Percentiles rank a stretch among this genome's conserved stretches.
phyloP scores from a whole-genome alignment of 2,888 invertebrate species.

The Scrobipalpa atriplicella region DNA sequence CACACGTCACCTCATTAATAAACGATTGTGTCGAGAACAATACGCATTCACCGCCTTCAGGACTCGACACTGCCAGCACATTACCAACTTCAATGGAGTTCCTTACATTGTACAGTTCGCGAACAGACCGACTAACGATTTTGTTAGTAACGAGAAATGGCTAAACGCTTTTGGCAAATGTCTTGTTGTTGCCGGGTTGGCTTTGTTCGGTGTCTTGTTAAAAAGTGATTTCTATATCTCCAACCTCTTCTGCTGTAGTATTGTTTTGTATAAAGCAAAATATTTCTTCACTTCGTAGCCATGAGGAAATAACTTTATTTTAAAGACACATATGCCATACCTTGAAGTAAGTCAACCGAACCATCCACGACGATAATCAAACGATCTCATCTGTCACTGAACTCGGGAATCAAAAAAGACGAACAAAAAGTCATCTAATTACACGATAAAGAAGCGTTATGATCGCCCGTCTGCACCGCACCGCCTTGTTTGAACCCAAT shows the following conservation, averaged over 20 bases:
- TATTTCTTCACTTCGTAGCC: not conserved
- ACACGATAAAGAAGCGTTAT: slow-evolving; percentile 54
- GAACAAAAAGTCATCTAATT: slow-evolving; percentile 43
- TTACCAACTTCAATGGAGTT: slow-evolving; percentile 30
- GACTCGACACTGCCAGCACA: slow-evolving; percentile 25
- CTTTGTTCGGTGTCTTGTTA: not conserved
- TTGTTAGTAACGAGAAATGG: not conserved
- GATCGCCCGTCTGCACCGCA: slow-evolving; percentile 32
- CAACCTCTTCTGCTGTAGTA: not conserved
- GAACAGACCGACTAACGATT: slow-evolving; percentile 18
- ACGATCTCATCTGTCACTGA: slow-evolving; percentile 26
- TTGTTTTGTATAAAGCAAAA: not conserved
- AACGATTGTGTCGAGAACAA: slow-evolving; percentile 32
- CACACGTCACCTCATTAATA: slow-evolving; percentile 32
- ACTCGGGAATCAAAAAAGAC: slow-evolving; percentile 34
- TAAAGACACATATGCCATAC: slow-evolving; percentile 13
- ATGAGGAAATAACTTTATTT: not conserved
- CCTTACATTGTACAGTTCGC: slow-evolving; percentile 28
- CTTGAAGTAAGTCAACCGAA: not conserved
- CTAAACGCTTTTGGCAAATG: slow-evolving; percentile 8
- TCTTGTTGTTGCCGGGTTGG: slow-evolving; percentile 5
- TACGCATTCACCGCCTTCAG: slow-evolving; percentile 31
- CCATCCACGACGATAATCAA: slow-evolving; percentile 25
- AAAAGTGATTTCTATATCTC: not conserved
- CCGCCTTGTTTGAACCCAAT: slow-evolving; percentile 53